phyloP scores from a whole-genome alignment of 2,113 vertebrate species.

The Hirundichthys speculiger region DNA sequence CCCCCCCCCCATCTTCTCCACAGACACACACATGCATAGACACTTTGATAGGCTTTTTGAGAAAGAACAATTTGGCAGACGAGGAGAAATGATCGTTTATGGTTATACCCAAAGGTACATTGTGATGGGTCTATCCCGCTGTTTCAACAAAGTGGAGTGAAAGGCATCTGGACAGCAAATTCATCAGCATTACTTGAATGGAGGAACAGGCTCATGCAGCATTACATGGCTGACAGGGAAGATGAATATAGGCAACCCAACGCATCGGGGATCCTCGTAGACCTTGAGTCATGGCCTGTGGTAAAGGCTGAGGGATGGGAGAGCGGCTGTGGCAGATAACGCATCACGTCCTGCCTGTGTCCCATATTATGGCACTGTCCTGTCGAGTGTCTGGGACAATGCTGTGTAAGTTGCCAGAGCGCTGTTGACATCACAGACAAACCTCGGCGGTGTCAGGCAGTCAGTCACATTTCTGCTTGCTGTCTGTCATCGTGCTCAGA shows the following conservation, averaged over 20 bases:
- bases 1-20: background rate
- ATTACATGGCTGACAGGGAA: constrained; percentile 76
- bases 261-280: constrained; percentile 61
- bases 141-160: constrained; percentile 72
- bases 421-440: constrained; percentile 75
- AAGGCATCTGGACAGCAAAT: constrained; percentile 78
- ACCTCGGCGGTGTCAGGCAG: constrained; percentile 70
- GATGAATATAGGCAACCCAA: constrained; percentile 71
- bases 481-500: constrained; percentile 85
- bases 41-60: constrained; percentile 49
- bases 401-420: constrained; percentile 76
- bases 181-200: constrained; percentile 83
- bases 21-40: background rate
- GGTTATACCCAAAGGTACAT: constrained; percentile 66
- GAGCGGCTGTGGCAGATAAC: constrained; percentile 71
- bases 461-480: constrained; percentile 78
- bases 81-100: constrained; percentile 61
- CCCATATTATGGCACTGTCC: constrained; percentile 60
- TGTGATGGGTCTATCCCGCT: constrained; percentile 65
- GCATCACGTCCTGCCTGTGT: constrained; percentile 61
- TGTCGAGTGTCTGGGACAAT: constrained; percentile 70
- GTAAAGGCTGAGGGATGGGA: constrained; percentile 72
- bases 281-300: constrained; percentile 57
- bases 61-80: constrained; percentile 64
- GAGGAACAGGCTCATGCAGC: constrained; percentile 74